Conservation (phyloP, 2,888 invertebrate genomes). For the Allophyes oxyacanthae region DNA sequence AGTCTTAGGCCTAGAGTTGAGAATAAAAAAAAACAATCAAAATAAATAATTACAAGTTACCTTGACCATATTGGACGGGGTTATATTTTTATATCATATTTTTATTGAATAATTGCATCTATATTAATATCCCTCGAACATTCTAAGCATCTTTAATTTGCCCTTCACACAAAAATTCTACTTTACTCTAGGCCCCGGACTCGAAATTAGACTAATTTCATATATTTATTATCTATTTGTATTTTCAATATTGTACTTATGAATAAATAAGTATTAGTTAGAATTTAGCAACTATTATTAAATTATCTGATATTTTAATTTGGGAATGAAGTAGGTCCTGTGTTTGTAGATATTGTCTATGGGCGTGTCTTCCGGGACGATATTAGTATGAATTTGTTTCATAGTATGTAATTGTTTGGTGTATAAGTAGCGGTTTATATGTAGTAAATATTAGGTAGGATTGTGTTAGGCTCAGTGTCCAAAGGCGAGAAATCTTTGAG, state of each 20-base stretch:
- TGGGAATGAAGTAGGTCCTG: slow-evolving; percentile 27
- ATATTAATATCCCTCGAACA: neutral
- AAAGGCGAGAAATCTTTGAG: slow-evolving; percentile 17
- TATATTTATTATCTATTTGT: slow-evolving; percentile 28
- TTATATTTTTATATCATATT: slow-evolving; percentile 40
- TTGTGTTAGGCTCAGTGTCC: slow-evolving; percentile 6
- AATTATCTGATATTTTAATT: slow-evolving; percentile 49
- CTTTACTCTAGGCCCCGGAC: slow-evolving; percentile 19
- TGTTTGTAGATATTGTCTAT: slow-evolving; percentile 47
- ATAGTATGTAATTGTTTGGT: slow-evolving; percentile 31
- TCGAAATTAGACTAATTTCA: slow-evolving; percentile 30
- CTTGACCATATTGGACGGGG: slow-evolving; percentile 19
- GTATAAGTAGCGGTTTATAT: slow-evolving; percentile 34
- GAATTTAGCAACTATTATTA: slow-evolving; percentile 35
- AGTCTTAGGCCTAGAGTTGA: slow-evolving; percentile 22
- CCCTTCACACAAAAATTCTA: neutral
- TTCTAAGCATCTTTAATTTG: slow-evolving; percentile 5
- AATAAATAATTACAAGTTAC: slow-evolving; percentile 16
- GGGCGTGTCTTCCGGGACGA: slow-evolving; percentile 56
- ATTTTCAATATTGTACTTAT: slow-evolving; percentile 48
- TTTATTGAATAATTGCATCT: slow-evolving; percentile 15
- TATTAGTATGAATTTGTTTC: slow-evolving; percentile 54
- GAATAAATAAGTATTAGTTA: slow-evolving; percentile 36
- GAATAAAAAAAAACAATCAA: slow-evolving; percentile 10
- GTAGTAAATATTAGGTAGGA: slow-evolving; percentile 33